These are phyloP conservation scores for Malachius bipustulatus DNA, from an alignment of 2,888 invertebrate species.

Conservation along the genomic window DNA sequence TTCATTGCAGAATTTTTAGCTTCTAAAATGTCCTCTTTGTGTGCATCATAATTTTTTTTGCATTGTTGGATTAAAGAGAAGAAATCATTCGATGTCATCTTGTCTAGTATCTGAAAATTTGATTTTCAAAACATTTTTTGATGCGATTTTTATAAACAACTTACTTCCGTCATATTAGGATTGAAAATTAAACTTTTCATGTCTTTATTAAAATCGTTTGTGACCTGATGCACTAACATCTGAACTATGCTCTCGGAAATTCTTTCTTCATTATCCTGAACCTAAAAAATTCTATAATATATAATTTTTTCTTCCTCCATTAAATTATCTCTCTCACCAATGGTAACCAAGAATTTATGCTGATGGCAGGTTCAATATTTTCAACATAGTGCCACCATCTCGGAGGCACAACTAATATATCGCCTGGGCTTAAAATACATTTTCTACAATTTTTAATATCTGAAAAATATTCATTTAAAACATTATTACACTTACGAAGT, in stretches of 20 bases:
- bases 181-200: conserved; percentile 46
- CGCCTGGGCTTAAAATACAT: conserved; percentile 66
- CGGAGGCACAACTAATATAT: conserved; percentile 77
- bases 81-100: too few relatives aligned
- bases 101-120: too few relatives aligned
- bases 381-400: conserved; percentile 98
- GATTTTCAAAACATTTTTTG: too few relatives aligned
- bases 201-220: conserved; percentile 42
- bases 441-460: conserved; percentile 30
- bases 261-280: conserved; percentile 40
- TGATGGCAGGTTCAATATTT: conserved; percentile 58
- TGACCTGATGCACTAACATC: conserved; percentile 50
- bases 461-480: conserved; percentile 15
- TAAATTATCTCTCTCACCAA: conserved; percentile 40
- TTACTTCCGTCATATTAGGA: conserved; percentile 41
- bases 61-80: too few relatives aligned
- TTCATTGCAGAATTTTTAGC: too few relatives aligned
- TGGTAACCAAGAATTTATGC: conserved; percentile 62
- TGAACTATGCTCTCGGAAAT: conserved; percentile 55
- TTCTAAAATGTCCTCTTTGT: too few relatives aligned
- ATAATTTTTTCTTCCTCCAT: conserved; percentile 2
- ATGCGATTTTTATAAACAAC: too few relatives aligned
- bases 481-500: conserved; percentile 3
- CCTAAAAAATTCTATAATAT: conserved; percentile 23
- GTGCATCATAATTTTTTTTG: too few relatives aligned